A percentile compares a stretch with the other conserved stretches of the same genome.
phyloP scores from a whole-genome alignment of 1,140 invertebrate genomes.

The Temnothorax longispinosus region DNA sequence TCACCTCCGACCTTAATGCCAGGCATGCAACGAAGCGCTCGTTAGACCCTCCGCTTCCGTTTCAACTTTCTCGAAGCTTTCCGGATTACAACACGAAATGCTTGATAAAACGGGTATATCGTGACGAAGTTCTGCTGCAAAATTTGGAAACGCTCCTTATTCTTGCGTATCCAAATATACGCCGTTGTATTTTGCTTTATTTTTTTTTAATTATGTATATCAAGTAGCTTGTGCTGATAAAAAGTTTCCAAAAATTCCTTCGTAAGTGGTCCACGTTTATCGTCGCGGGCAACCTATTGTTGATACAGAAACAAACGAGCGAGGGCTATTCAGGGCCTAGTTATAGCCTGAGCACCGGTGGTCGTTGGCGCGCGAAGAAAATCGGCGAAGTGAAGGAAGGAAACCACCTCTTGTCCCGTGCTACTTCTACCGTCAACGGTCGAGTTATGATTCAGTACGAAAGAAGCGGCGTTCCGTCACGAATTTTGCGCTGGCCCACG shows the following conservation, averaged over 20 bases:
- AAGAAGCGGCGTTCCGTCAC: constrained; percentile 61
- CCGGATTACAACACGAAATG: constrained; percentile 37
- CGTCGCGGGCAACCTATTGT: not conserved
- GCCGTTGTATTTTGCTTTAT: not conserved
- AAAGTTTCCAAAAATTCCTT: not conserved
- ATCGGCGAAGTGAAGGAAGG: constrained; percentile 26
- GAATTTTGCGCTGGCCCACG: constrained; percentile 50
- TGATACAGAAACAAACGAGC: constrained; percentile 14
- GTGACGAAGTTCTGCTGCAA: not conserved
- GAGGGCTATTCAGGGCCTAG: not conserved
- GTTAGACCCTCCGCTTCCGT: constrained; percentile 38
- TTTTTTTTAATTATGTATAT: not conserved
- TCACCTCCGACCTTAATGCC: constrained; percentile 51
- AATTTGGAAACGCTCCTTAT: not conserved
- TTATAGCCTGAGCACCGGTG: not conserved
- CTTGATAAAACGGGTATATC: not conserved
- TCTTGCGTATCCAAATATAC: not conserved
- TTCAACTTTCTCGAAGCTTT: constrained; percentile 36
- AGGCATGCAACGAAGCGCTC: constrained; percentile 42
- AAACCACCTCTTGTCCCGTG: constrained; percentile 50
- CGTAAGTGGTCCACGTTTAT: not conserved
- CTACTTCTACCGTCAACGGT: constrained; percentile 62
- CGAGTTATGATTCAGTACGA: constrained; percentile 67
- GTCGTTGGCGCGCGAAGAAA: constrained; percentile 41
- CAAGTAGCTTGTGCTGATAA: not conserved